Percentiles rank a stretch among this genome's conserved stretches.
Conservation (phyloP, 2,888 invertebrate species). For the Drosophila aldrichi region DNA sequence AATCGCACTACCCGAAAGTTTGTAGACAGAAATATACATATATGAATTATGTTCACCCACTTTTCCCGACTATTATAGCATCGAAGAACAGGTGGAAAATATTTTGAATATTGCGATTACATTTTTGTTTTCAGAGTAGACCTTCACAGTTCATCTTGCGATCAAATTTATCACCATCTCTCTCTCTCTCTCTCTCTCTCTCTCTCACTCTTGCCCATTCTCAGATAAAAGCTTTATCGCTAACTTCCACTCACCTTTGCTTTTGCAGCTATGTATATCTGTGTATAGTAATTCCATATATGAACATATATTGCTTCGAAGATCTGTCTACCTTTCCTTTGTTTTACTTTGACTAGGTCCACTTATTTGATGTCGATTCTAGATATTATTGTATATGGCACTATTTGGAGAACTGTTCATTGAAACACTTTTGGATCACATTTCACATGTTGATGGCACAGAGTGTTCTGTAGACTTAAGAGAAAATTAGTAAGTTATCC, state of each 20-base stretch:
- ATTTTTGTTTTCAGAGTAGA: neutral
- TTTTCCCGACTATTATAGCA: neutral
- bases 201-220: neutral
- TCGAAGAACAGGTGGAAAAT: neutral
- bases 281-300: conserved; percentile 30
- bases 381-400: conserved; percentile 50
- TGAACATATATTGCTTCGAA: neutral
- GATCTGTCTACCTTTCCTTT: neutral
- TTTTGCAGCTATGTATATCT: conserved; percentile 10
- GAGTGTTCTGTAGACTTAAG: neutral
- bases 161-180: neutral
- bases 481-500: neutral
- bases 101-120: neutral
- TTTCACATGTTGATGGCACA: conserved; percentile 32
- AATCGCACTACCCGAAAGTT: neutral
- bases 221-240: neutral
- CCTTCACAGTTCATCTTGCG: neutral
- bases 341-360: conserved; percentile 50
- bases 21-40: neutral
- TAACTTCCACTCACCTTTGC: conserved; percentile 41
- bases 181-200: neutral
- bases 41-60: neutral
- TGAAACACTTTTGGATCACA: conserved; percentile 42
- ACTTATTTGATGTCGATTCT: conserved; percentile 12
- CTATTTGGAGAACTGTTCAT: conserved; percentile 37